Evolutionary conservation across 2,888 invertebrate species (phyloP), one percentile per base, ranked within the genome.

Genomic region (Parelbella ahira): DNA sequence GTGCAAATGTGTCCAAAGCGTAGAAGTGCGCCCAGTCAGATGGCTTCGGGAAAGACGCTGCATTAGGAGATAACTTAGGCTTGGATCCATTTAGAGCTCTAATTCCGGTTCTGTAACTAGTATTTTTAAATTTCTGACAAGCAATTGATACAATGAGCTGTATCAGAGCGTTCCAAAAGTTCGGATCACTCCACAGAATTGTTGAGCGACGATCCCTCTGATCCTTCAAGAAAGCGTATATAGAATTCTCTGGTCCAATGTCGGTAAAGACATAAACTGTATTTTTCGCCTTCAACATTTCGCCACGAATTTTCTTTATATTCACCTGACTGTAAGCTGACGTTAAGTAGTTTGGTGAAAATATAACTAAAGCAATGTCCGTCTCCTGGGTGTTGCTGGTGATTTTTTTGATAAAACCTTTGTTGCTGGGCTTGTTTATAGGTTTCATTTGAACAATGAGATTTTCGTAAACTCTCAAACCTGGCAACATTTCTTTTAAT

Each of bases 211-310:
- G 54, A 59, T 84, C 78, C 23, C 84, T 70, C 43, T 83, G 78
- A 51, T 79, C 76, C 55, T 81, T 81, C 43, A 86, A 56, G 56
- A 83, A 86, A 20, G 80, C 73, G 54, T 79, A 82, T 50, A 84
- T 71, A 43, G 83, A 86, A 63, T 86, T 79, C 48, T 84, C 83
- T 4, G 76, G 68, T 7, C 77, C 83, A 36, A 73, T 68, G 59
- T 86, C 84, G 9, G 64, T 68, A 47, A 82, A 86, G 47, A 86
- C 54, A 49, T 76, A 82, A 53, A 86, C 57, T 10, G 80, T 77
- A 32, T 81, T 70, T 52, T 65, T 68, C 28, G 71, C 64, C 50
- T 75, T 76, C 47, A 72, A 59, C 80, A 86, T 81, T 60, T 80
- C 72, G 9, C 68, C 72, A 21, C 73, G 74, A 52, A 86, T 84